Conservation (phyloP, 35 echinoderm and acorn worm genomes). For the Lytechinus variegatus region DNA sequence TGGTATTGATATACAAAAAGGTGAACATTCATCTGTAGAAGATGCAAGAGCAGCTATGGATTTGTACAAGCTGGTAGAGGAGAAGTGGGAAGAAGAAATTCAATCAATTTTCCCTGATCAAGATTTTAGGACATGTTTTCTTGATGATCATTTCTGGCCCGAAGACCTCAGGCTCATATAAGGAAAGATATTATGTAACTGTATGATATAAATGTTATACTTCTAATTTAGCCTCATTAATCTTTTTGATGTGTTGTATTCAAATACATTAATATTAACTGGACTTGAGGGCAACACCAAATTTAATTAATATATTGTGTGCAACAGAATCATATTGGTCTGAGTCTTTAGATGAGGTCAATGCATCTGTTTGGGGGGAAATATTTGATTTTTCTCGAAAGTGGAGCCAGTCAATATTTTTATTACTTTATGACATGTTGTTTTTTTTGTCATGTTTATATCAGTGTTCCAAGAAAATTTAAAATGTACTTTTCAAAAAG, state of each 20-base stretch:
- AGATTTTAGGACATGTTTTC: constrained; percentile 55
- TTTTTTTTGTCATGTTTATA: no score
- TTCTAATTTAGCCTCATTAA: no score
- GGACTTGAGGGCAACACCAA: background rate
- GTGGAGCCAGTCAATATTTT: no score
- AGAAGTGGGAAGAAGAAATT: constrained; percentile 67
- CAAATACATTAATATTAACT: no score
- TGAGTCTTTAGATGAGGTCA: no score
- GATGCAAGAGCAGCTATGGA: constrained; percentile 80
- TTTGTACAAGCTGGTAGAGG: constrained; percentile 71
- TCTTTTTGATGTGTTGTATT: no score
- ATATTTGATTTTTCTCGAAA: no score
- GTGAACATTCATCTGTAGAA: constrained; percentile 80
- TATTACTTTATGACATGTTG: no score
- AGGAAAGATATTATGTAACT: background rate
- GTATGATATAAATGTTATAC: background rate
- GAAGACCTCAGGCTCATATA: constrained; percentile 67
- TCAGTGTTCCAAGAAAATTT: no score
- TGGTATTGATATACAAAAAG: constrained; percentile 59
- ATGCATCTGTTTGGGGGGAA: no score
- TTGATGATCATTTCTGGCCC: constrained; percentile 88
- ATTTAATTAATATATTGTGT: background rate
- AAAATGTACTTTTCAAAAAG: no score
- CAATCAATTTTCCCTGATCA: constrained; percentile 28
- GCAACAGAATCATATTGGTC: background rate